Percentiles rank a stretch among this genome's conserved stretches.
phyloP scores from a whole-genome alignment of 35 echinoderm and acorn worm species.

The Apostichopus californicus region DNA sequence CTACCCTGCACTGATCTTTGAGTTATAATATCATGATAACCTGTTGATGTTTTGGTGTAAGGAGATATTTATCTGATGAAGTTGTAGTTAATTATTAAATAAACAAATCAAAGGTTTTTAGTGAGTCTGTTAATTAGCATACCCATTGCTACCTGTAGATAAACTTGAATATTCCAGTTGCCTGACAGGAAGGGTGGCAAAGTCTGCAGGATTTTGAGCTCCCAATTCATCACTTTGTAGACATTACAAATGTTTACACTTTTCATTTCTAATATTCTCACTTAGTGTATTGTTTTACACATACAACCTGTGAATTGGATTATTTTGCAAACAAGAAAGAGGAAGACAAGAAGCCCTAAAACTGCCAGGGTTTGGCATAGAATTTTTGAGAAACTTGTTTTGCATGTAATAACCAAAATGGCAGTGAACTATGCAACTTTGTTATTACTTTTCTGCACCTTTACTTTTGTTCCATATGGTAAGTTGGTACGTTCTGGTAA shows the following conservation, averaged over 20 bases:
- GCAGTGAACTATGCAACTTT: neutral
- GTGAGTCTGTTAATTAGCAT: neutral
- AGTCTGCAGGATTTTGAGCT: constrained; percentile 15
- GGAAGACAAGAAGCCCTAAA: too few species aligned
- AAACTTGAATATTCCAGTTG: neutral
- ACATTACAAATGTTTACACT: too few species aligned
- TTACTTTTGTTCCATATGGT: neutral
- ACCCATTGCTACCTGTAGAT: neutral
- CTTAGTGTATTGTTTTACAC: too few species aligned
- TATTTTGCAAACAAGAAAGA: too few species aligned
- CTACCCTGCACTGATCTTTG: too few species aligned
- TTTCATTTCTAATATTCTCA: too few species aligned
- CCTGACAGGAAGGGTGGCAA: constrained; percentile 29
- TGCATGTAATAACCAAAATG: neutral
- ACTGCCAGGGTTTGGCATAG: too few species aligned
- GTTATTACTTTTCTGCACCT: constrained; percentile 6
- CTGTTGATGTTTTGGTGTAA: too few species aligned
- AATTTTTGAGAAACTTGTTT: too few species aligned
- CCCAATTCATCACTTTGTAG: neutral
- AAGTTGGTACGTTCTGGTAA: neutral
- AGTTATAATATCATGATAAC: too few species aligned
- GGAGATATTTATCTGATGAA: too few species aligned
- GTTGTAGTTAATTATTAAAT: neutral
- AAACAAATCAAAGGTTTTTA: neutral
- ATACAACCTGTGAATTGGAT: too few species aligned